Percentiles rank a stretch among this genome's conserved stretches.
Conservation (phyloP, 2,888 invertebrate species). For the Erebia ligea region DNA sequence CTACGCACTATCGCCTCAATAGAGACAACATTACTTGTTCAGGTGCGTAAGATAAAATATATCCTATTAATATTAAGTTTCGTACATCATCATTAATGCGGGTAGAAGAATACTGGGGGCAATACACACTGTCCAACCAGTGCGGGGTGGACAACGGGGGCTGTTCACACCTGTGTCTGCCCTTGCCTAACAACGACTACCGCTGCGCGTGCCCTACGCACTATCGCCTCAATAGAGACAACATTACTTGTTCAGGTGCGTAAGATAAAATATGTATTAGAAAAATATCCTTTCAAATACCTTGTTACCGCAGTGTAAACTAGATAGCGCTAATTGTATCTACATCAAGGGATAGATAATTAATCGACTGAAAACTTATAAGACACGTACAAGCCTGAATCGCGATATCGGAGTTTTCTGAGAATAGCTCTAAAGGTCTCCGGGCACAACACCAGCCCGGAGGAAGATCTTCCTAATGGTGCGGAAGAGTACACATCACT, state of each 20-base stretch:
- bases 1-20: slow-evolving; percentile 90
- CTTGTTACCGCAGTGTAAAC: no score
- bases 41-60: slow-evolving; percentile 46
- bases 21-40: slow-evolving; percentile 80
- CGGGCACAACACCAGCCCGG: no score
- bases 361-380: no score
- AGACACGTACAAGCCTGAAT: no score
- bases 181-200: slow-evolving; percentile 81
- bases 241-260: no score
- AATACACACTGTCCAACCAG: slow-evolving; percentile 87
- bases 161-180: slow-evolving; percentile 90
- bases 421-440: no score
- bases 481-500: no score
- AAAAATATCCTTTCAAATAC: background rate
- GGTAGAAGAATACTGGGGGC: slow-evolving; percentile 87
- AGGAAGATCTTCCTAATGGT: no score
- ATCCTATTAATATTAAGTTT: slow-evolving; percentile 82
- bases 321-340: no score
- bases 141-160: slow-evolving; percentile 92
- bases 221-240: slow-evolving; percentile 89
- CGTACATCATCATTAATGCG: slow-evolving; percentile 50
- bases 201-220: slow-evolving; percentile 92
- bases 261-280: no score
- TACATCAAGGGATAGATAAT: no score
- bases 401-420: no score